Evolutionary conservation across 2,797 vertebrate species (phyloP).

Genomic region (Decapterus maruadsi): DNA sequence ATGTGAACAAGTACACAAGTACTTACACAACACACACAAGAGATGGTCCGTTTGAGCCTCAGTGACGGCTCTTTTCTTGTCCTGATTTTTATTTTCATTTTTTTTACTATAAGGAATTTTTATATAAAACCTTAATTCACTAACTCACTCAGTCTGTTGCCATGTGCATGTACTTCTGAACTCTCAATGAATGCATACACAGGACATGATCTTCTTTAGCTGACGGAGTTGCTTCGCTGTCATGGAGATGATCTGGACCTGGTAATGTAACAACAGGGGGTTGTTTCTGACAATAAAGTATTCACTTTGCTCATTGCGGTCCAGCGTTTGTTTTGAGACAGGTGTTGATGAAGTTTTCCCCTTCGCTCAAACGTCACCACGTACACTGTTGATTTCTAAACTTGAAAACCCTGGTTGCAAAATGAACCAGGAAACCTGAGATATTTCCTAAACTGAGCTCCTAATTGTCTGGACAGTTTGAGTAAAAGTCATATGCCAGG

Average conservation of each 20-base stretch:
- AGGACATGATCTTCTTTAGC: neutral
- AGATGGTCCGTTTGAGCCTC: constrained; percentile 31
- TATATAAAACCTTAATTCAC: neutral
- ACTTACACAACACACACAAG: constrained; percentile 24
- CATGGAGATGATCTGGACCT: constrained; percentile 5
- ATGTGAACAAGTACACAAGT: constrained; percentile 58
- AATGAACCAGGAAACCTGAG: constrained; percentile 22
- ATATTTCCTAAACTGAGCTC: neutral
- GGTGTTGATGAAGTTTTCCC: neutral
- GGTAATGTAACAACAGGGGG: neutral
- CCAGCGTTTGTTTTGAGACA: neutral
- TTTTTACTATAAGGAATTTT: constrained; percentile 14
- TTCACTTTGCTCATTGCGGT: constrained; percentile 4
- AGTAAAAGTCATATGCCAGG: neutral
- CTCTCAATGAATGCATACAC: neutral
- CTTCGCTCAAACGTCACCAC: constrained; percentile 8
- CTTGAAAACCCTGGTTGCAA: neutral
- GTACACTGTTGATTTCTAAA: constrained; percentile 17
- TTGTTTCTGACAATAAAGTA: neutral
- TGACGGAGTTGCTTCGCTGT: neutral
- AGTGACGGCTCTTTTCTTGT: constrained; percentile 33
- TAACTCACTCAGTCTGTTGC: neutral
- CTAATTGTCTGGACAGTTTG: neutral
- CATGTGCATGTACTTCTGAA: neutral
- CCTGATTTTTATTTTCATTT: constrained; percentile 49